phyloP scores from a whole-genome alignment of 2,113 vertebrate genomes.

The Candoia aspera region DNA sequence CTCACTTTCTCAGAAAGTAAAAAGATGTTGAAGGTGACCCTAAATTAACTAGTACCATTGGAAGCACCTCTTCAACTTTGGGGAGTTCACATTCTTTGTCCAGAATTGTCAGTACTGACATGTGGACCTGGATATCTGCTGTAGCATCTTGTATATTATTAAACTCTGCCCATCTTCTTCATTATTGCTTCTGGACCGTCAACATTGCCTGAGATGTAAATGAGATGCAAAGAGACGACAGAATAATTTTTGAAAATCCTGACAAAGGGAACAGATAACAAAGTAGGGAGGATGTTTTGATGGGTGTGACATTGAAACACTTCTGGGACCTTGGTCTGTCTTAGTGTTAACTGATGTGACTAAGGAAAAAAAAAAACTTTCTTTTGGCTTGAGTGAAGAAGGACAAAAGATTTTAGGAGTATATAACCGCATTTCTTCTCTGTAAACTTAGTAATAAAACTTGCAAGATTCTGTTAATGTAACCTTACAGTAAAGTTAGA shows the following conservation, averaged over 20 bases:
- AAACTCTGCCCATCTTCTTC: background rate
- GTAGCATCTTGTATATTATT: background rate
- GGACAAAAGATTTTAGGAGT: background rate
- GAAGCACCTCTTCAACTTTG: background rate
- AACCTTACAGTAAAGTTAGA: no score
- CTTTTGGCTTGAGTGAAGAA: conserved; percentile 15
- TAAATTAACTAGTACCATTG: background rate
- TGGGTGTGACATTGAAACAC: conserved; percentile 11
- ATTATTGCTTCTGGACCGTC: conserved; percentile 22
- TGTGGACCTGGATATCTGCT: background rate
- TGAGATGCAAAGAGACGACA: conserved; percentile 48
- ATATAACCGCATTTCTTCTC: background rate
- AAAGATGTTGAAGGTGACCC: no score
- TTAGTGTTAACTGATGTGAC: background rate
- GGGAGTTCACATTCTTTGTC: background rate
- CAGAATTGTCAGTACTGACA: background rate
- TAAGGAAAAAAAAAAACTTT: background rate
- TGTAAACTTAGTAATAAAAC: background rate
- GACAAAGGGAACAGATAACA: conserved; percentile 28
- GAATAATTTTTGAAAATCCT: conserved; percentile 51
- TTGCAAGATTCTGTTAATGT: background rate
- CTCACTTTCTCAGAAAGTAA: background rate
- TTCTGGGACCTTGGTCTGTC: conserved; percentile 30
- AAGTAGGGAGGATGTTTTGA: conserved; percentile 19
- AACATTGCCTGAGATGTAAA: conserved; percentile 48